Base-by-base conservation (phyloP, 2,797 vertebrate genomes). In the Pangasius macronema region DNA sequence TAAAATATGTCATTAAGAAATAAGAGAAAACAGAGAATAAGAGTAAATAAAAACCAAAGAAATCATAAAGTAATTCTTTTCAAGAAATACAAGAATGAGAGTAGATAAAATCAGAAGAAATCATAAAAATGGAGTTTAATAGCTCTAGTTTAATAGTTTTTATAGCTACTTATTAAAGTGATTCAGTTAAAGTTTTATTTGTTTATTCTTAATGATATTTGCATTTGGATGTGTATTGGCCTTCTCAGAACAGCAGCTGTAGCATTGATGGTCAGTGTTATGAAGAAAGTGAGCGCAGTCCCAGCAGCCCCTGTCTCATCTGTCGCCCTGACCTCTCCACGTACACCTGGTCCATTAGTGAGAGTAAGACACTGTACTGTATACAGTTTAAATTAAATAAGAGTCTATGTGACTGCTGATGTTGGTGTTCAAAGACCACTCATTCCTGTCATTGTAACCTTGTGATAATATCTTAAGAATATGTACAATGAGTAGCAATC, bases 221-320 rank as follows among this genome's bases (percentile, higher is more conserved):
- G 27, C 16, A 63, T 63, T 46, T 39, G 77, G 33, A 39, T 36
- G 5, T 86, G 51, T 30, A 24, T 87, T 73, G 1, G 91, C 91
- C 59, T 80, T 86, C 92, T 53, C 94, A 99, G 98, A 96, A 97
- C 92, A 97, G 96, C 92, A 95, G 94, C 0, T 99, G 98, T 94
- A 95, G 93, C 91, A 97, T 98, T 46, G 94, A 97, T 86, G 95
- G 96, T 8, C 59, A 95, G 68, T 99, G 98, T 93, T 97, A 97
- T 46, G 91, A 85, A 55, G 96, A 97, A 87, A 96, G 95, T 2
- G 95, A 97, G 86, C 91, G 89, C 91, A 96, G 95, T 92, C 96
- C 96, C 89, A 94, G 90, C 91, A 97, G 94, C 86, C 93, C 96
- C 33, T 99, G 97, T 91, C 94, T 97, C 89, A 91, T 95, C 30